Evolutionary conservation across 2,113 vertebrate genomes (phyloP).

Genomic region (Otus sunia): DNA sequence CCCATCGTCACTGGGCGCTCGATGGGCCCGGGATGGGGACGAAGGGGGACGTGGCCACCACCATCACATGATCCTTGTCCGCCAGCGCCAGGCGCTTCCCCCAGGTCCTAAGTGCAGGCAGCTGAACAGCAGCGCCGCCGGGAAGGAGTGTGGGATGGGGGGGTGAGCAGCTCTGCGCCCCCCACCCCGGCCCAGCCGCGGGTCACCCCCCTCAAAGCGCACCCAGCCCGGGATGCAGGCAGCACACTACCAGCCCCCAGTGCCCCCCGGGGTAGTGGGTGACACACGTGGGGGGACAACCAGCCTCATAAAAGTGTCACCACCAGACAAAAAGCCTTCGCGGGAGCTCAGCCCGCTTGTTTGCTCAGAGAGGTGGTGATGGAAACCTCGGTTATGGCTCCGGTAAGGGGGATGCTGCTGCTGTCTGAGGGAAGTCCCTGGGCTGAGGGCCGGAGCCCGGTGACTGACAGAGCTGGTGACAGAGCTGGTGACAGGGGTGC

Average conservation of each 20-base stretch:
- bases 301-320: neutral
- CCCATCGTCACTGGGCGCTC: neutral
- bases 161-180: neutral
- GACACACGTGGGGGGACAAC: neutral
- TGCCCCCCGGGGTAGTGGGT: neutral
- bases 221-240: too few relatives aligned
- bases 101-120: neutral
- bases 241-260: neutral
- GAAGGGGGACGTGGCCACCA: neutral
- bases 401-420: neutral
- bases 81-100: neutral
- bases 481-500: neutral
- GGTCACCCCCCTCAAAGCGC: neutral
- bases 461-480: neutral
- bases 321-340: neutral
- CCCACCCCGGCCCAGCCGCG: fast-evolving
- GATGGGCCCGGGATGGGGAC: neutral
- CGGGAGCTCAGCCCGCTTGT: neutral
- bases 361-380: neutral
- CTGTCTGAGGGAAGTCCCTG: neutral
- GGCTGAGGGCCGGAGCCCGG: neutral
- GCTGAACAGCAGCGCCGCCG: neutral
- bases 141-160: neutral
- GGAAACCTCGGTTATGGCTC: neutral
- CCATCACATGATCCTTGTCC: neutral